Evolutionary conservation across 2,888 invertebrate genomes (phyloP).

Genomic region (Pilophorus perplexus): DNA sequence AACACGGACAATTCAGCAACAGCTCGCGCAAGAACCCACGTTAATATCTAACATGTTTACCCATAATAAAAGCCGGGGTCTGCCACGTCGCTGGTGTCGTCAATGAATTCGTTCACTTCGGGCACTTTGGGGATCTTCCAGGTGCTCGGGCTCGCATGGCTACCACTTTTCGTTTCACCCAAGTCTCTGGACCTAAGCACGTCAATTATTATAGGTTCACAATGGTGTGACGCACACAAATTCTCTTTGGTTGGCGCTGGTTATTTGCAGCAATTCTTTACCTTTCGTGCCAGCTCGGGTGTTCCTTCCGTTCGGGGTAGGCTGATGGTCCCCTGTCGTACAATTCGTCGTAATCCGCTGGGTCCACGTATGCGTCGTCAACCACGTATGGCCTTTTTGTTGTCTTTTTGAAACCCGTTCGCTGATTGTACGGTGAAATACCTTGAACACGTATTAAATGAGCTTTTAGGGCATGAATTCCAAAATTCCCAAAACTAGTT

Average conservation of each 20-base stretch:
- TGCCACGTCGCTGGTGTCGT: constrained; percentile 15
- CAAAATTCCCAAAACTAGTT: too few species aligned
- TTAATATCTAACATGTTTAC: background rate
- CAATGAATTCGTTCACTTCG: constrained; percentile 26
- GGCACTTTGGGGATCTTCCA: constrained; percentile 21
- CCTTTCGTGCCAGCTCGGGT: constrained; percentile 43
- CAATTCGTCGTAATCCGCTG: constrained; percentile 27
- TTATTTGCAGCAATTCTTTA: too few species aligned
- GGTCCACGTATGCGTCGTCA: constrained; percentile 1
- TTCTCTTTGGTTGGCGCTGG: too few species aligned
- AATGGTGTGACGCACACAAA: too few species aligned
- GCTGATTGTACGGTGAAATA: background rate
- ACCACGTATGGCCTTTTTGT: background rate
- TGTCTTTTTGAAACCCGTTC: background rate
- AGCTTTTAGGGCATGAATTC: too few species aligned
- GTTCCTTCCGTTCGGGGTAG: constrained; percentile 45
- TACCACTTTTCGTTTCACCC: background rate
- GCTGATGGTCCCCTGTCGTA: constrained; percentile 31
- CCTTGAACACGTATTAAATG: background rate
- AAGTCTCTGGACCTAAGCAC: background rate
- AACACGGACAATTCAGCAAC: background rate
- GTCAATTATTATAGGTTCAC: too few species aligned
- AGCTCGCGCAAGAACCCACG: too few species aligned
- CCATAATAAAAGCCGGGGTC: constrained; percentile 11
- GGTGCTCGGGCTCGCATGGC: background rate